Evolutionary conservation across 2,797 vertebrate species (phyloP).

Genomic region (Furcifer pardalis): DNA sequence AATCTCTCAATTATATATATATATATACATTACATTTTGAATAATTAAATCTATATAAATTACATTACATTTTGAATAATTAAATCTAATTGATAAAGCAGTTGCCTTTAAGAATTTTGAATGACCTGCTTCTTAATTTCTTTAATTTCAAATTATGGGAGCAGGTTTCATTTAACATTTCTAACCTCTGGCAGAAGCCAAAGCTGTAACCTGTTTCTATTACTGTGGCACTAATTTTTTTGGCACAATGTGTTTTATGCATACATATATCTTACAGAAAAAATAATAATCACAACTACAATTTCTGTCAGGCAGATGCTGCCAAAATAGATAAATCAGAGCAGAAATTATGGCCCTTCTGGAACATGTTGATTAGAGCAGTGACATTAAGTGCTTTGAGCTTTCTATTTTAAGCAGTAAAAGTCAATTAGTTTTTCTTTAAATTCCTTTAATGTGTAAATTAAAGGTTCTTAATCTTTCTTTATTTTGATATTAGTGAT

Average conservation of each 20-base stretch:
- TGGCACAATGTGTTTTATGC: not conserved
- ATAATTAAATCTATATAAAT: too few species aligned
- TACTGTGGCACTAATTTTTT: not conserved
- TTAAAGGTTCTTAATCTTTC: slow-evolving; percentile 21
- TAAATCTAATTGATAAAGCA: slow-evolving; percentile 38
- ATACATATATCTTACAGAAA: not conserved
- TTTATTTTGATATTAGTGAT: not conserved
- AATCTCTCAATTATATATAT: slow-evolving; percentile 2
- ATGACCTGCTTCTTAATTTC: slow-evolving; percentile 25
- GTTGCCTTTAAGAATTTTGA: slow-evolving; percentile 35
- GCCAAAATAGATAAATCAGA: slow-evolving; percentile 3
- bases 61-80: slow-evolving; percentile 31
- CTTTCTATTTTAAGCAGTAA: slow-evolving; percentile 39
- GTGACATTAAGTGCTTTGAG: slow-evolving; percentile 10
- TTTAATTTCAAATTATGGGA: slow-evolving; percentile 9
- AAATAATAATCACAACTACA: not conserved
- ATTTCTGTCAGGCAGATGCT: slow-evolving; percentile 16
- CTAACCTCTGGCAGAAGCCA: slow-evolving; percentile 30
- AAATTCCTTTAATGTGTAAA: slow-evolving; percentile 35
- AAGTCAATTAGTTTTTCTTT: not conserved
- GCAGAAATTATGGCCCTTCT: slow-evolving; percentile 1
- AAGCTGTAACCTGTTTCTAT: not conserved
- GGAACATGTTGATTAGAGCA: not conserved
- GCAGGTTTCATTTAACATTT: not conserved
- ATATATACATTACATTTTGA: too few species aligned